These are phyloP conservation scores for Melanotaenia duboulayi DNA, from an alignment of 2,113 vertebrate genomes.

Conservation along the genomic window DNA sequence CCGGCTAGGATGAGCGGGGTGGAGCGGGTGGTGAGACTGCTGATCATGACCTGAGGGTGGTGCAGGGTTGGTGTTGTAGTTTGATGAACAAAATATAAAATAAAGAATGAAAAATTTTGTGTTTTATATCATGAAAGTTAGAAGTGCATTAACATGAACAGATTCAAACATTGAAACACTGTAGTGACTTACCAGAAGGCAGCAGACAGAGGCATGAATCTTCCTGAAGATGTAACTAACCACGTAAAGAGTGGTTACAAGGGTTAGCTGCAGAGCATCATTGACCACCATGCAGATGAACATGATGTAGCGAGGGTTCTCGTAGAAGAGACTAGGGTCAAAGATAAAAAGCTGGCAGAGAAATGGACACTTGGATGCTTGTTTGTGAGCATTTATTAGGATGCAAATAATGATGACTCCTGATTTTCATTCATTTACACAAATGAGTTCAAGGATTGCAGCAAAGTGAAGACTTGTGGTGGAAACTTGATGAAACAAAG, in stretches of 20 bases:
- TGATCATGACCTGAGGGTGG: slow-evolving; percentile 67
- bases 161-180: too few relatives aligned
- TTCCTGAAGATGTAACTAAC: slow-evolving; percentile 83
- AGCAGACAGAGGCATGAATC: slow-evolving; percentile 79
- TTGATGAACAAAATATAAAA: not conserved
- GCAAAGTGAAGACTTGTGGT: too few relatives aligned
- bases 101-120: too few relatives aligned
- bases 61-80: not conserved
- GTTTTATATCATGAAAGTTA: too few relatives aligned
- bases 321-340: slow-evolving; percentile 74
- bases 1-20: slow-evolving; percentile 83
- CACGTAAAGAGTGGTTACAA: slow-evolving; percentile 81
- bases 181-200: slow-evolving; percentile 62
- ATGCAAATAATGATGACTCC: too few relatives aligned
- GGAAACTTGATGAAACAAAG: too few relatives aligned
- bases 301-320: slow-evolving; percentile 85
- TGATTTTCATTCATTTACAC: too few relatives aligned
- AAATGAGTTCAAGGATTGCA: too few relatives aligned
- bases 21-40: slow-evolving; percentile 80
- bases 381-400: rapidly evolving
- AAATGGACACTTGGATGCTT: not conserved
- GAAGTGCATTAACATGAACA: too few relatives aligned
- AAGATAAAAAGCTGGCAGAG: slow-evolving; percentile 12
- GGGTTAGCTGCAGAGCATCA: slow-evolving; percentile 82
- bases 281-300: slow-evolving; percentile 85